Base-by-base conservation (phyloP, 2,888 invertebrate genomes). In the Aspidiotus rigidus region DNA sequence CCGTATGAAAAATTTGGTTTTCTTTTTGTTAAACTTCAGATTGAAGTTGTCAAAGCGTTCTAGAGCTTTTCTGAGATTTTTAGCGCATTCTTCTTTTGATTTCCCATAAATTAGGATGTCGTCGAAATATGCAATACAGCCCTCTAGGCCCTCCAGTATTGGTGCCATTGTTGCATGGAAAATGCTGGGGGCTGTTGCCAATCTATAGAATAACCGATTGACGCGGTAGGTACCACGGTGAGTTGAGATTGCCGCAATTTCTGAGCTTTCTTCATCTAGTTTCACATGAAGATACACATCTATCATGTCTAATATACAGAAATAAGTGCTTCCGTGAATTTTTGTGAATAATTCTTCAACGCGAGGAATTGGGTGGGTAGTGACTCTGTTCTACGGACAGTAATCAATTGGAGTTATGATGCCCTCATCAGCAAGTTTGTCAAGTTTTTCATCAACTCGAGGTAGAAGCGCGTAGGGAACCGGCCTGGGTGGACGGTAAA, bases 111-210 rank as follows among this genome's bases (percentile, higher is more conserved):
- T 59, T 60, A 67, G 39, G n/a, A 59, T 41, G 49, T 67, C 59
- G 40, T 67, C 60, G 60, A 67, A 67, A 60, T 67, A n/a, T n/a
- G n/a, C n/a, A n/a, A n/a, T n/a, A n/a, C n/a, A 67, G 9, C 28
- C 57, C 39, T 56, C n/a, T 59, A 59, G 15, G 44, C 28, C 13
- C 6, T 15, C 16, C 11, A 59, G 5, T 28, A 59, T 17, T 7
- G 7, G 59, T 16, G 15, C 59, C 16, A 59, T 49, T 8, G 53
- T 16, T 60, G 40, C 7, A 49, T 62, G 53, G 17, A 69, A 69
- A 39, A 69, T 41, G 13, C 28, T 62, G 7, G 41, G 53, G 11
- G 53, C 62, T 39, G 53, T 9, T 17, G 41, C 40, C 42, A 56
- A 17, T 15, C 60, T 59, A 64, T 64, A 70, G 7, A 42, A 57